Percentiles rank a stretch among this genome's conserved stretches.
Evolutionary conservation across 2,113 vertebrate genomes (phyloP).

Genomic region (Lathamus discolor): DNA sequence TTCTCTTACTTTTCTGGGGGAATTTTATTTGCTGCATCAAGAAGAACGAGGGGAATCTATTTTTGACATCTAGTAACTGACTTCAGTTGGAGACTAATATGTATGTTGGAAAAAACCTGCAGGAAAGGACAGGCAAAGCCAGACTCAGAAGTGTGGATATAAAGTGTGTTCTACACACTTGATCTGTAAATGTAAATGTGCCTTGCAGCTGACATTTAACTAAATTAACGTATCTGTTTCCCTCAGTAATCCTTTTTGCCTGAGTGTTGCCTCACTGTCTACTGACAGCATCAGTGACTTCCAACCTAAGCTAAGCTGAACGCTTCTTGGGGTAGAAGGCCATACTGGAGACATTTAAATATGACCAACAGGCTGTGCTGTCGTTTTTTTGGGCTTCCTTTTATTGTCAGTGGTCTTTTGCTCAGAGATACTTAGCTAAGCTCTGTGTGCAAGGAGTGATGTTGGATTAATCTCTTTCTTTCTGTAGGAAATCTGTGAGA

Average conservation of each 20-base stretch:
- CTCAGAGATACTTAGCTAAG: not conserved
- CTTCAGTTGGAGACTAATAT: not conserved
- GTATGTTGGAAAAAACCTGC: not conserved
- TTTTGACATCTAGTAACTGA: not conserved
- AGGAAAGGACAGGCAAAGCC: not conserved
- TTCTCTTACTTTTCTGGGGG: not conserved
- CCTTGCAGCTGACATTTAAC: not conserved
- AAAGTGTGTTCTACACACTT: not conserved
- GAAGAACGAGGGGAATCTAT: not conserved
- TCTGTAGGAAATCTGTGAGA: not conserved
- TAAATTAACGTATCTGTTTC: not conserved
- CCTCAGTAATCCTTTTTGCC: not conserved
- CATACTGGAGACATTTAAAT: not conserved
- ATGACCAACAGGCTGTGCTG: not conserved
- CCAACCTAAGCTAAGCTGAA: not conserved
- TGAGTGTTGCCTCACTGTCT: not conserved
- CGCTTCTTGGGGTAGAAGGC: not conserved
- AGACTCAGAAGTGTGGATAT: not conserved
- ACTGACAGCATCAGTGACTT: not conserved
- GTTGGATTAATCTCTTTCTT: not conserved
- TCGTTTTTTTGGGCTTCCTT: not conserved
- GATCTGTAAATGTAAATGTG: not conserved
- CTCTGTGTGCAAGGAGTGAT: not conserved
- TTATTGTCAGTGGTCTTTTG: not conserved
- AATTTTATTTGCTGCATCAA: not conserved